Evolutionary conservation across 2,797 vertebrate genomes (phyloP).

Genomic region (Heteromormyrus szaboi): DNA sequence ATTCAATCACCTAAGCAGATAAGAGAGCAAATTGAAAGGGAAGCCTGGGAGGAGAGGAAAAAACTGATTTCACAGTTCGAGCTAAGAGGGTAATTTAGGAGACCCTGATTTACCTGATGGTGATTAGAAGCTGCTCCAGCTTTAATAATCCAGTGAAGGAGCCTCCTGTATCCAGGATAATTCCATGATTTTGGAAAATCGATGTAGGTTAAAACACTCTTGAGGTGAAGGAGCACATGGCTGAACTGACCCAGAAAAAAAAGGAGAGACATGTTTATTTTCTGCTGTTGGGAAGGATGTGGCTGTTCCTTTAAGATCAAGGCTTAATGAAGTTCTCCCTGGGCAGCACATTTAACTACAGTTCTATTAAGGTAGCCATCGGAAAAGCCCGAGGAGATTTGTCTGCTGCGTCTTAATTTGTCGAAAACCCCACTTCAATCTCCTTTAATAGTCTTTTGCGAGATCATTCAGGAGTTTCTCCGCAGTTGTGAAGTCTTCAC

Average conservation of each 20-base stretch:
- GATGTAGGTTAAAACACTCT: neutral
- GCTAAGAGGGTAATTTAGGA: constrained; percentile 19
- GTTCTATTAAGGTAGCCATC: neutral
- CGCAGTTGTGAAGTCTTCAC: neutral
- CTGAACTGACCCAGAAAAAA: neutral
- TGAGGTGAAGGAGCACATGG: neutral
- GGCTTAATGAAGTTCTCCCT: neutral
- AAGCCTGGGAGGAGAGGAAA: neutral
- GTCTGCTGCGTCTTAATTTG: neutral
- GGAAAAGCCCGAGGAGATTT: neutral
- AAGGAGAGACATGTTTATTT: neutral
- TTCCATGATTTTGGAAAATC: neutral
- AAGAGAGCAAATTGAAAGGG: constrained; percentile 24
- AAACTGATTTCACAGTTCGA: constrained; percentile 22
- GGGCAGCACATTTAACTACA: neutral
- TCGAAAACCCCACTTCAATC: neutral
- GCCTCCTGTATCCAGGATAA: constrained; percentile 8
- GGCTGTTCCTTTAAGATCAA: neutral
- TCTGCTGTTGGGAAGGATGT: neutral
- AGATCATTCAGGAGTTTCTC: neutral
- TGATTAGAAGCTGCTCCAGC: constrained; percentile 18
- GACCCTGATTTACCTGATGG: constrained; percentile 22
- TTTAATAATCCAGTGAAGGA: constrained; percentile 17
- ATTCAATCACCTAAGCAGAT: constrained; percentile 30
- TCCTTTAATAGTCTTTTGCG: neutral